Evolutionary conservation across 2,888 invertebrate species (phyloP).

Genomic region (Megastigmus dorsalis): DNA sequence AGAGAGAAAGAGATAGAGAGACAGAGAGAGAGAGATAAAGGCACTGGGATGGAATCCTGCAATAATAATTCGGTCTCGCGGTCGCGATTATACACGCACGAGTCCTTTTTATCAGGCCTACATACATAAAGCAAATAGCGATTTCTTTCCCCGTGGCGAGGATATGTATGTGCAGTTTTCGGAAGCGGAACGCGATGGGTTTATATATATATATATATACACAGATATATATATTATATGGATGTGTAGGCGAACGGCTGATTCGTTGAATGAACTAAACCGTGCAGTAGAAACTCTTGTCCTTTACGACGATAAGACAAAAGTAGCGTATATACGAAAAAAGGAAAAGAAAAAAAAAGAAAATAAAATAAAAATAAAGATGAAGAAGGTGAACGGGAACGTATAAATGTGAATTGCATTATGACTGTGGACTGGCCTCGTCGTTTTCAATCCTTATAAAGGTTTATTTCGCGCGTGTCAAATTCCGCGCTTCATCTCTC

Average conservation of each 20-base stretch:
- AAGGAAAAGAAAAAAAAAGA: no score
- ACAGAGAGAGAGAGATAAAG: neutral
- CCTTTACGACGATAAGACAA: neutral
- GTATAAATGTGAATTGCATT: constrained; percentile 22
- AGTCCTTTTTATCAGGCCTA: constrained; percentile 1
- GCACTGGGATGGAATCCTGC: neutral
- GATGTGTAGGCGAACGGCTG: constrained; percentile 21
- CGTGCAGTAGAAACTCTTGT: neutral
- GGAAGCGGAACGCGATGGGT: no score
- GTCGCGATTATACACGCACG: neutral
- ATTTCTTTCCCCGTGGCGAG: no score
- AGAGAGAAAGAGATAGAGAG: neutral
- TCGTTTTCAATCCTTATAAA: no score
- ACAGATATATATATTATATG: no score
- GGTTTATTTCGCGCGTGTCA: no score
- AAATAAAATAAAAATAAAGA: neutral
- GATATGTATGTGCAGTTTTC: no score
- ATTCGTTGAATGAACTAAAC: constrained; percentile 25
- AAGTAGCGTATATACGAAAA: no score
- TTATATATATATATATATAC: no score
- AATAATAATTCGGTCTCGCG: neutral
- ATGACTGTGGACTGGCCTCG: constrained; percentile 14
- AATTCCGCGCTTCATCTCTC: no score
- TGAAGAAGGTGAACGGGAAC: neutral
- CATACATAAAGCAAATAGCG: no score